These are phyloP conservation scores for Andrena bucephala DNA, from an alignment of 2,888 invertebrate species.

Conservation along the genomic window DNA sequence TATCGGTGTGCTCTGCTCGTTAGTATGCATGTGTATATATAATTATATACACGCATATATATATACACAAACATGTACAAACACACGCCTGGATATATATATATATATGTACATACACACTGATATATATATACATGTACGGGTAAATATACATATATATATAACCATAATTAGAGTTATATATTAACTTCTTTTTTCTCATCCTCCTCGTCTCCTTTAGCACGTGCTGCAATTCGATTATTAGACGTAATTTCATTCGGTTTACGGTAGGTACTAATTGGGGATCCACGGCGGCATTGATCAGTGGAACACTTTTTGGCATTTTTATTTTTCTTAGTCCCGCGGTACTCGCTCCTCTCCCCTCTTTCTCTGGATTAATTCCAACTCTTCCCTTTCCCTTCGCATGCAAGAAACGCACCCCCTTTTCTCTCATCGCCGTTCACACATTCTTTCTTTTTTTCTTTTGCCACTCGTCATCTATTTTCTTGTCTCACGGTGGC, in stretches of 20 bases:
- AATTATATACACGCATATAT: neutral
- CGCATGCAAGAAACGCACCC: neutral
- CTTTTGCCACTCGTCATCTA: neutral
- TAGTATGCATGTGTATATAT: slow-evolving; percentile 11
- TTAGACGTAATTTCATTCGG: slow-evolving; percentile 34
- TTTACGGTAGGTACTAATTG: slow-evolving; percentile 63
- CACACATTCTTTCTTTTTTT: neutral
- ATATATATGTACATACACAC: neutral
- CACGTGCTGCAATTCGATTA: slow-evolving; percentile 64
- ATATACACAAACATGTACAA: neutral
- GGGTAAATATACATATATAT: slow-evolving; percentile 42
- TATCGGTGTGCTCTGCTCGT: slow-evolving; percentile 40
- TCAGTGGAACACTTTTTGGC: slow-evolving; percentile 76
- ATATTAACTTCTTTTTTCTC: slow-evolving; percentile 65
- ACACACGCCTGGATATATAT: slow-evolving; percentile 23
- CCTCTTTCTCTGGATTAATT: slow-evolving; percentile 1
- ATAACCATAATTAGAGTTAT: slow-evolving; percentile 64
- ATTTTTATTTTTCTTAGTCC: slow-evolving; percentile 64
- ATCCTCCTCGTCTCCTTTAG: slow-evolving; percentile 32
- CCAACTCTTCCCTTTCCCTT: no score
- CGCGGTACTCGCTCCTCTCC: slow-evolving; percentile 42
- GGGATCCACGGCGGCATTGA: slow-evolving; percentile 71
- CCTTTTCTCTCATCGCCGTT: neutral
- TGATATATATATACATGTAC: slow-evolving; percentile 18
- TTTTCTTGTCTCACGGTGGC: neutral